Conservation (phyloP, 1,140 invertebrate species). For the Platorchestia sp. region DNA sequence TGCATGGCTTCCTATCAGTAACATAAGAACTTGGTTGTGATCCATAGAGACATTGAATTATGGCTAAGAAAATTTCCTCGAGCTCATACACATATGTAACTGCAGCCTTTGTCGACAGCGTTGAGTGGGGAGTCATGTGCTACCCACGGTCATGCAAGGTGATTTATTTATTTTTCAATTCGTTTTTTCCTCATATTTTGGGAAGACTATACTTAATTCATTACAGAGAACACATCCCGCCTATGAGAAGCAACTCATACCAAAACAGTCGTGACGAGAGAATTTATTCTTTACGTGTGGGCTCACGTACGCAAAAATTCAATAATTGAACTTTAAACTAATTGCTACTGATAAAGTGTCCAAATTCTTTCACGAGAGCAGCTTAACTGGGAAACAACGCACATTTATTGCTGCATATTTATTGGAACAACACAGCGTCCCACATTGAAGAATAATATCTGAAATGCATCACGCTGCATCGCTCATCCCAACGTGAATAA, state of each 20-base stretch:
- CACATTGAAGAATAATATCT: too few species aligned
- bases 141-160: neutral
- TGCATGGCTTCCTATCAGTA: too few species aligned
- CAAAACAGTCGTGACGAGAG: too few species aligned
- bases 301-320: neutral
- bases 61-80: neutral
- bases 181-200: too few species aligned
- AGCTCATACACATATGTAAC: neutral
- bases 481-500: neutral
- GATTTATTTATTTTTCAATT: neutral
- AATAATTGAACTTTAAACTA: neutral
- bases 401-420: too few species aligned
- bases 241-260: too few species aligned
- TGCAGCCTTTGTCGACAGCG: neutral
- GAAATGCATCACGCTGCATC: neutral
- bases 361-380: neutral
- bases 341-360: neutral
- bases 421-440: too few species aligned
- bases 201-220: too few species aligned
- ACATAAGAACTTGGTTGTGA: too few species aligned
- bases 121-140: neutral
- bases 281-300: too few species aligned
- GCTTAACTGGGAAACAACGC: neutral
- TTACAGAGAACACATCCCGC: too few species aligned
- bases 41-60: neutral